Evolutionary conservation across 2,797 vertebrate genomes (phyloP), one percentile per base, ranked within the genome.

Genomic region (Aplochiton taeniatus): DNA sequence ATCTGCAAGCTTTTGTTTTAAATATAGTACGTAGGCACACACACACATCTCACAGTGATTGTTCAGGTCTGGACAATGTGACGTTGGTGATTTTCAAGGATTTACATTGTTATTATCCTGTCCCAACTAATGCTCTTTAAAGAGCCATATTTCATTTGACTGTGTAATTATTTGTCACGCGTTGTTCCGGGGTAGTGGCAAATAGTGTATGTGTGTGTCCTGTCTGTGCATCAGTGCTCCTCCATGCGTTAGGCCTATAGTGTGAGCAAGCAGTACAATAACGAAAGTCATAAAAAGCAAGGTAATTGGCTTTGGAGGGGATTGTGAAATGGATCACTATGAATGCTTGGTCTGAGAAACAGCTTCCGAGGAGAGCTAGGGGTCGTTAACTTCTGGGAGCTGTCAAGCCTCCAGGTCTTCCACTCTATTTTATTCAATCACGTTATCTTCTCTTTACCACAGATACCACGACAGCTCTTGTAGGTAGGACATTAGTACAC

Each of bases 251-350:
- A 31, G 67, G 71, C 55, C 72, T 63, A 64, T 61, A 51, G 58
- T 66, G 19, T n/a, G 47, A 20, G 66, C 78, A 3, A 31, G 69
- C 74, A 74, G 76, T 88, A 76, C 85, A 88, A 89, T 87, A 88
- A 88, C 88, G 82, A 87, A 89, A 86, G 82, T 79, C 82, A 87
- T 87, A 89, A 89, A 90, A 85, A 48, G 75, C 69, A 69, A 80
- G 81, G 83, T 90, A 90, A 91, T 90, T 90, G 85, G 58, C 79
- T 87, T 90, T 90, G 89, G 31, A 70, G 14, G 20, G 61, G 56
- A 66, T 73, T 57, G 45, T 60, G 52, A 69, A 68, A 67, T 64
- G 43, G 46, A 66, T 74, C 49, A 67, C 49, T 61, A 18, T 61
- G 48, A 61, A 61, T 9, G 44, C 19, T 6, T 50, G 11, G 20